Evolutionary conservation across 1,140 invertebrate genomes (phyloP).

Genomic region (Druon quercuslanigerum): DNA sequence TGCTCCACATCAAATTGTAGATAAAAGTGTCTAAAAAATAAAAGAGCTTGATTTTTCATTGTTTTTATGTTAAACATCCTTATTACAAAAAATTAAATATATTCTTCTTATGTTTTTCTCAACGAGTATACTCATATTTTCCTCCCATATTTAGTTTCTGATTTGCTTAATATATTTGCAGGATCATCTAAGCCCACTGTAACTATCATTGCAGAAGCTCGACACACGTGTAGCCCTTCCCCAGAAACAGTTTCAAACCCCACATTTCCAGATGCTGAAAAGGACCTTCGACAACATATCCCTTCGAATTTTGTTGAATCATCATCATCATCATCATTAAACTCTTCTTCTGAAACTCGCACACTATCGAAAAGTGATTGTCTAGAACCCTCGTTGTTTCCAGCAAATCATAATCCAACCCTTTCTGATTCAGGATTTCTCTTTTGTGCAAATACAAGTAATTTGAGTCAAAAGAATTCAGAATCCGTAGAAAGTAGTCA

Average conservation of each 20-base stretch:
- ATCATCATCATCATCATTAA: background rate
- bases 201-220: constrained; percentile 57
- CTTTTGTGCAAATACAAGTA: constrained; percentile 21
- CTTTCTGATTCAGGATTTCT: constrained; percentile 41
- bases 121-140: too few species aligned
- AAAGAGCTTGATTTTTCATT: too few species aligned
- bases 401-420: constrained; percentile 34
- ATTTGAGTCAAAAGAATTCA: background rate
- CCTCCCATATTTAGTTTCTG: background rate
- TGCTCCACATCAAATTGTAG: background rate
- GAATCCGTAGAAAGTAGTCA: constrained; percentile 47
- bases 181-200: constrained; percentile 54
- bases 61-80: too few species aligned
- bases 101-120: too few species aligned
- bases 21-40: too few species aligned
- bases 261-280: constrained; percentile 35
- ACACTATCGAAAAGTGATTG: constrained; percentile 40
- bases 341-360: constrained; percentile 29
- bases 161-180: constrained; percentile 46
- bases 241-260: constrained; percentile 29
- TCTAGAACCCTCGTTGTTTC: constrained; percentile 38
- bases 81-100: too few species aligned
- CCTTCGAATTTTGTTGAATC: constrained; percentile 12
- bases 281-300: constrained; percentile 34
- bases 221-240: constrained; percentile 42